These are phyloP conservation scores for Sphaeridia pumilis DNA, from an alignment of 2,888 invertebrate genomes.

Conservation along the genomic window DNA sequence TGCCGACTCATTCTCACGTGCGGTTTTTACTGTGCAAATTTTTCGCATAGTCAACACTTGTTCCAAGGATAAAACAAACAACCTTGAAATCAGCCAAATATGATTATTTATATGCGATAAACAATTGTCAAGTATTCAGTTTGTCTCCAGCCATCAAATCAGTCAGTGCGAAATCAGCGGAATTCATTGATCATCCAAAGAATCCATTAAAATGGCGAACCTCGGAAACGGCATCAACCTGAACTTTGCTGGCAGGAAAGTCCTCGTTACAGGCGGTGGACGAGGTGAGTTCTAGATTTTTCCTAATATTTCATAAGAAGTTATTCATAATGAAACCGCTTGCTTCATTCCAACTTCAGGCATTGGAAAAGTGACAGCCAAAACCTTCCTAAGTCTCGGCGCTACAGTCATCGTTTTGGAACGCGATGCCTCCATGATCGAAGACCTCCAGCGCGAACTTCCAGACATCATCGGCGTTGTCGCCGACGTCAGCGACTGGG, in stretches of 20 bases:
- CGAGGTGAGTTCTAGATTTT: not conserved
- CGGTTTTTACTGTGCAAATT: too few species aligned
- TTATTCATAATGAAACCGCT: not conserved
- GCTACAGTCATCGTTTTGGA: not conserved
- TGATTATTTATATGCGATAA: too few species aligned
- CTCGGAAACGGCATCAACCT: too few species aligned
- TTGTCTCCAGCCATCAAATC: too few species aligned
- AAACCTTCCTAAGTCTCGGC: not conserved
- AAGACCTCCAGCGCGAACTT: not conserved
- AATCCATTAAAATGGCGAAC: too few species aligned
- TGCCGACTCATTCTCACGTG: too few species aligned
- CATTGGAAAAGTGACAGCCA: not conserved
- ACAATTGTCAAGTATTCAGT: too few species aligned
- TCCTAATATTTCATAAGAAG: not conserved
- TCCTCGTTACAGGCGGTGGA: not conserved
- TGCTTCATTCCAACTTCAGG: not conserved
- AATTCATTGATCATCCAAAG: too few species aligned
- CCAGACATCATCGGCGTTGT: not conserved
- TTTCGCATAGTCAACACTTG: too few species aligned
- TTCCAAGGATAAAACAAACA: too few species aligned
- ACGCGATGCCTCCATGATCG: not conserved
- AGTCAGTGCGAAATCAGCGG: too few species aligned
- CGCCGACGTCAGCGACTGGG: not conserved
- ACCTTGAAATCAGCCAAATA: too few species aligned
- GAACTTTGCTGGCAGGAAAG: not conserved